Evolutionary conservation across 2,888 invertebrate genomes (phyloP).

Genomic region (Pristionchus japonicus): DNA sequence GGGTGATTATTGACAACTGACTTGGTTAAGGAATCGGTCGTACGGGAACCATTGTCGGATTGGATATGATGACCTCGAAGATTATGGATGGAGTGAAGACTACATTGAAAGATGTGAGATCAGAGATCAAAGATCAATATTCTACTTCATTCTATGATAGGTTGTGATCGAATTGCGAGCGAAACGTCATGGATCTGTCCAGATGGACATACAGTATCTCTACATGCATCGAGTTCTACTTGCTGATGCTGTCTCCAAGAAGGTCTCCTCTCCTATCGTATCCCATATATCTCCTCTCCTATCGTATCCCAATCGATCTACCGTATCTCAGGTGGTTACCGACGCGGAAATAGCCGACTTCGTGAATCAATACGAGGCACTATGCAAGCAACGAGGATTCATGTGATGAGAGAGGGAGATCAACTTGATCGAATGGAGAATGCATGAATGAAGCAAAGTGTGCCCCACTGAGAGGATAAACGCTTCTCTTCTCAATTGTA

Average conservation of each 20-base stretch:
- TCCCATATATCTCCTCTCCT: too few relatives aligned
- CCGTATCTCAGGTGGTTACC: background rate
- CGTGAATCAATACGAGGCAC: conserved; percentile 27
- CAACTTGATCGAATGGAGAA: too few relatives aligned
- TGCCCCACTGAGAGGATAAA: too few relatives aligned
- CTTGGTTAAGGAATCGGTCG: conserved; percentile 58
- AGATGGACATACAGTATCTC: conserved; percentile 64
- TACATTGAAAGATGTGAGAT: conserved; percentile 47
- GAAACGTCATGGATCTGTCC: conserved; percentile 61
- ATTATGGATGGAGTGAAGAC: conserved; percentile 56
- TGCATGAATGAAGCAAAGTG: too few relatives aligned
- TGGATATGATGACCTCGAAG: conserved; percentile 58
- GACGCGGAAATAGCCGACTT: conserved; percentile 41
- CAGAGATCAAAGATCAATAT: background rate
- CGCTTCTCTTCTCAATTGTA: too few relatives aligned
- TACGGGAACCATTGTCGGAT: conserved; percentile 69
- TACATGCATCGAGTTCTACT: conserved; percentile 66
- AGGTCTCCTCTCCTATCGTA: too few relatives aligned
- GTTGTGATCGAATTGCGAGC: conserved; percentile 61
- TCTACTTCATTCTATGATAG: background rate
- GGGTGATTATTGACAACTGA: background rate
- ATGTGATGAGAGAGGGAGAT: background rate
- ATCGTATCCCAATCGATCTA: too few relatives aligned
- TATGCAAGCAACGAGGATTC: conserved; percentile 40
- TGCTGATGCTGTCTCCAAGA: conserved; percentile 58